Evolutionary conservation across 92 coral and sea anemone species (phyloP), one percentile per base, ranked within the genome.

Genomic region (Actinostola sp.): DNA sequence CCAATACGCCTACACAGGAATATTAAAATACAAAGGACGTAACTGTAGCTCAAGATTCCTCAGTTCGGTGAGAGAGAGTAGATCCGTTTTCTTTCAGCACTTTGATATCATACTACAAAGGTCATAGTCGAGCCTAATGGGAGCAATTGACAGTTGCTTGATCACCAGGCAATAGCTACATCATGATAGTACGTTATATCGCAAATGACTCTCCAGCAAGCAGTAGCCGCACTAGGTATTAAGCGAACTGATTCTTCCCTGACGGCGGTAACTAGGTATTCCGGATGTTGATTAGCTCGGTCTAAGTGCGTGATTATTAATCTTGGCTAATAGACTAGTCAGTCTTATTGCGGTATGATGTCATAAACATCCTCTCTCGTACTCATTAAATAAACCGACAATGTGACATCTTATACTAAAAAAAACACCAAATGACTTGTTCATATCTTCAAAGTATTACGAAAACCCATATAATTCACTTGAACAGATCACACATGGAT

Each of bases 251-350:
- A 55, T 68, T 68, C 74, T 68, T 68, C 39, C 25, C 31, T 68
- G 36, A 42, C 43, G 46, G 28, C 23, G 46, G 51, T 19, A 42
- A 50, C 23, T 31, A 66, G 46, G 21, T 38, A 46, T 30, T 24
- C 74, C 74, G 74, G 74, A 68, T 43, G 74, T 68, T 68, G 12
- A 44, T 50, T 49, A 33, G 56, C 1, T 57, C 30, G 46, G n/a
- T 68, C 24, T 68, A 35, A 68, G 74, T 17, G 19, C 56, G 44
- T 23, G 61, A 68, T 64, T 64, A 64, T 35, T 68, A 56, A 13
- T 8, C 50, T 62, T 20, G 24, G 61, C 74, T 68, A 68, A 68
- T 68, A 68, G 74, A 68, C 36, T 34, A 30, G 63, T 57, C 63
- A 27, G n/a, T n/a, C n/a, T n/a, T 27, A 38, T 27, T 29, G 36